Evolutionary conservation across 2,113 vertebrate genomes (phyloP).

Genomic region (Speoplatyrhinus poulsoni): DNA sequence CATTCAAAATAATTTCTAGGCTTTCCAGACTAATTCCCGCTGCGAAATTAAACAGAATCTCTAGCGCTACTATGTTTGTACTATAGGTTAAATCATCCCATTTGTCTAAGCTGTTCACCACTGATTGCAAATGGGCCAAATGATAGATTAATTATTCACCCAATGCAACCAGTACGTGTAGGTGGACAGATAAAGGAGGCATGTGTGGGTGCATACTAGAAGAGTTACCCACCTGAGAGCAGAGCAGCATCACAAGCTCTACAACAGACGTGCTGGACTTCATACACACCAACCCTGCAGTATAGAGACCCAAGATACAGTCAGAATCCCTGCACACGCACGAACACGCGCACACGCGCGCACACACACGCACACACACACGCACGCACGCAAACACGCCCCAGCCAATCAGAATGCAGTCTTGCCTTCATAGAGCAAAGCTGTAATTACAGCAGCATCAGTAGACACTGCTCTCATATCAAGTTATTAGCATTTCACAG

Average conservation of each 20-base stretch:
- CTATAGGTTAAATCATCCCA: no score
- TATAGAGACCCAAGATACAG: slow-evolving; percentile 50
- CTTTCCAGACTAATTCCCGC: no score
- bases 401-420: neutral
- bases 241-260: slow-evolving; percentile 97
- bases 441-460: slow-evolving; percentile 47
- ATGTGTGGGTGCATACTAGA: neutral
- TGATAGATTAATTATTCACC: no score
- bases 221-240: slow-evolving; percentile 87
- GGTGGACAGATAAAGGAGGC: neutral
- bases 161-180: no score
- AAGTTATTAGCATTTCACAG: slow-evolving; percentile 48
- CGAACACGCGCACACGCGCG: neutral
- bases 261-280: slow-evolving; percentile 98
- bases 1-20: no score
- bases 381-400: slow-evolving; percentile 7
- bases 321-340: slow-evolving; percentile 37
- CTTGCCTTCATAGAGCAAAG: slow-evolving; percentile 4
- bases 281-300: slow-evolving; percentile 95
- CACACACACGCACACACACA: neutral
- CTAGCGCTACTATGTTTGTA: no score
- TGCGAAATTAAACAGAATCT: no score
- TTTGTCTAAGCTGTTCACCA: no score
- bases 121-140: no score
- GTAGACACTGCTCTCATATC: slow-evolving; percentile 16